Evolutionary conservation across 2,113 vertebrate genomes (phyloP).

Genomic region (Galemys pyrenaicus): DNA sequence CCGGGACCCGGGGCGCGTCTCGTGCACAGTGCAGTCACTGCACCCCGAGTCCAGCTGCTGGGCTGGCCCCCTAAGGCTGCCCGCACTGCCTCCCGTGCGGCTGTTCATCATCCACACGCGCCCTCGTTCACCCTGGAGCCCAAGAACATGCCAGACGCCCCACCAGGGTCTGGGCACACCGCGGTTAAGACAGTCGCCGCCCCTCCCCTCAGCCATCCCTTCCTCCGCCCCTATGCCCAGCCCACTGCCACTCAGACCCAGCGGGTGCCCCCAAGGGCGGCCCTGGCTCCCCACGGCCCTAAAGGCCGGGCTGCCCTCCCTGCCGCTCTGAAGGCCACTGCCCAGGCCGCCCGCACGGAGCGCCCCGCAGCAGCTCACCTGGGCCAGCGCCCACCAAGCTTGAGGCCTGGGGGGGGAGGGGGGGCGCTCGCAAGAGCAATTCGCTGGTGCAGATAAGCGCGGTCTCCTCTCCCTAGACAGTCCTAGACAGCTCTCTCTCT

Average conservation of each 20-base stretch:
- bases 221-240: accelerated
- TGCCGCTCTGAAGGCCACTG: neutral
- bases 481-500: neutral
- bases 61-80: neutral
- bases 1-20: neutral
- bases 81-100: neutral
- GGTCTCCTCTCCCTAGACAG: neutral
- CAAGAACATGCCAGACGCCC: neutral
- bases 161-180: accelerated
- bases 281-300: neutral
- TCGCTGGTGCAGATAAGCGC: constrained; percentile 58
- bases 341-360: neutral
- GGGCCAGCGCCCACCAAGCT: neutral
- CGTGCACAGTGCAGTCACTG: neutral
- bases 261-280: accelerated
- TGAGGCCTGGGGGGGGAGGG: neutral
- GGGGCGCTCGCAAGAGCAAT: neutral
- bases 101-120: neutral
- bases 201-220: neutral
- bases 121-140: neutral
- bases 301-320: neutral
- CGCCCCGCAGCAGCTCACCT: neutral
- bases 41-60: neutral
- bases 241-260: neutral
- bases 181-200: no score